These are phyloP conservation scores for Philopotamus ludificatus DNA, from an alignment of 1,140 invertebrate species.

Conservation along the genomic window DNA sequence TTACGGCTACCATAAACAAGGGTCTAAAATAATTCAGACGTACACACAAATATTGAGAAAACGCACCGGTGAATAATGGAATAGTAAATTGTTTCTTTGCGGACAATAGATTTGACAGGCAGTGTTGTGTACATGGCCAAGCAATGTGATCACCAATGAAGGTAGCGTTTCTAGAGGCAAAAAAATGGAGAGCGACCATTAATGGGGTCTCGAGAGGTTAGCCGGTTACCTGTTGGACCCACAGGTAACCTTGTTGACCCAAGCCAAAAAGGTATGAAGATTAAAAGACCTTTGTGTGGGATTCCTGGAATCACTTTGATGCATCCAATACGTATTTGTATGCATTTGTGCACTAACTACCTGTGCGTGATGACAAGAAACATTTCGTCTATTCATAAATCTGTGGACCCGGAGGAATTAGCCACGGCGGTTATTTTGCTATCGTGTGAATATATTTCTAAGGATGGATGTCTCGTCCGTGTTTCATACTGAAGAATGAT, in stretches of 20 bases:
- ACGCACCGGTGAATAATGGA: background rate
- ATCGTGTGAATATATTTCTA: no score
- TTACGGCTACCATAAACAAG: background rate
- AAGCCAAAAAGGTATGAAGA: constrained; percentile 21
- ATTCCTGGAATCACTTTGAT: constrained; percentile 31
- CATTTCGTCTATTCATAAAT: no score
- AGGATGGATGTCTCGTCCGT: no score
- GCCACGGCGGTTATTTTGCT: no score
- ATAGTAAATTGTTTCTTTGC: background rate
- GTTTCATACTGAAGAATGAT: no score
- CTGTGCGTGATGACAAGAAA: constrained; percentile 3
- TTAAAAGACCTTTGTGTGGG: constrained; percentile 18
- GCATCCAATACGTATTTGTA: background rate
- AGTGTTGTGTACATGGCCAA: background rate
- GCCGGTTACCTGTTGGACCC: constrained; percentile 32
- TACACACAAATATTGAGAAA: background rate
- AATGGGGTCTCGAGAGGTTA: constrained; percentile 38
- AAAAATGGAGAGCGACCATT: constrained; percentile 10
- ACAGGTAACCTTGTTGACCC: constrained; percentile 36
- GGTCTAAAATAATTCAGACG: background rate
- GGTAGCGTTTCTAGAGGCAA: constrained; percentile 12
- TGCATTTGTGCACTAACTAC: no score
- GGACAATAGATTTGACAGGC: constrained; percentile 14
- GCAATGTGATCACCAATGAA: constrained; percentile 13
- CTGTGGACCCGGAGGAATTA: no score